Conservation (phyloP, 2,797 vertebrate genomes). For the Crenichthys baileyi region DNA sequence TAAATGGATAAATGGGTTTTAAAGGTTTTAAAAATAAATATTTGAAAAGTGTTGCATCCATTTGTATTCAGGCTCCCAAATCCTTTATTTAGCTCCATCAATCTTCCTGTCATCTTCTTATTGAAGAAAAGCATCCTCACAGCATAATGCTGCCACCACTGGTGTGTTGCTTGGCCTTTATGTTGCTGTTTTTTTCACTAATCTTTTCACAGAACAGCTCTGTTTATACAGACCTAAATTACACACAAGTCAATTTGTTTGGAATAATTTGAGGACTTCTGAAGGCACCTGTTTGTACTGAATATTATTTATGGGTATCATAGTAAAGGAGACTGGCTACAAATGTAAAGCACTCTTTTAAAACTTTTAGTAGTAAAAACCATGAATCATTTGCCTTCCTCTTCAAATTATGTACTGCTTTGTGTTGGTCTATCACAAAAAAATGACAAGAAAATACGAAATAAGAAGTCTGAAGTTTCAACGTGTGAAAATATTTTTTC, state of each 20-base stretch:
- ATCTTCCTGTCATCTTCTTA: not conserved
- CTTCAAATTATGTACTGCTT: not conserved
- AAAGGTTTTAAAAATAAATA: not conserved
- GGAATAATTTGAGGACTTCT: not conserved
- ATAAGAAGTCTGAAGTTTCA: not conserved
- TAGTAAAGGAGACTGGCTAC: too few relatives aligned
- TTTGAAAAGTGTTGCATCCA: not conserved
- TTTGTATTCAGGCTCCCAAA: not conserved
- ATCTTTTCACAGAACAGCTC: conserved; percentile 3
- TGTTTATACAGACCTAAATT: not conserved
- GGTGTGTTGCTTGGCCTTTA: not conserved
- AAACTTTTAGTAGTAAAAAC: not conserved
- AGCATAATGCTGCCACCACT: not conserved
- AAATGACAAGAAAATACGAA: not conserved
- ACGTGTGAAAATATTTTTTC: not conserved
- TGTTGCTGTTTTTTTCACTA: not conserved
- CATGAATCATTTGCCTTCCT: not conserved
- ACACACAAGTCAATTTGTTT: not conserved
- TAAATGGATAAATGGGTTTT: not conserved
- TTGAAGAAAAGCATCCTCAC: not conserved
- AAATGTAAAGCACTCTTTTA: too few relatives aligned
- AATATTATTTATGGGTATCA: too few relatives aligned
- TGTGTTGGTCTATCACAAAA: not conserved
- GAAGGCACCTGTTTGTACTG: not conserved
- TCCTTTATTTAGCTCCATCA: too few relatives aligned